phyloP scores from a whole-genome alignment of 2,888 invertebrate species.

The Drepanosiphum platanoidis region DNA sequence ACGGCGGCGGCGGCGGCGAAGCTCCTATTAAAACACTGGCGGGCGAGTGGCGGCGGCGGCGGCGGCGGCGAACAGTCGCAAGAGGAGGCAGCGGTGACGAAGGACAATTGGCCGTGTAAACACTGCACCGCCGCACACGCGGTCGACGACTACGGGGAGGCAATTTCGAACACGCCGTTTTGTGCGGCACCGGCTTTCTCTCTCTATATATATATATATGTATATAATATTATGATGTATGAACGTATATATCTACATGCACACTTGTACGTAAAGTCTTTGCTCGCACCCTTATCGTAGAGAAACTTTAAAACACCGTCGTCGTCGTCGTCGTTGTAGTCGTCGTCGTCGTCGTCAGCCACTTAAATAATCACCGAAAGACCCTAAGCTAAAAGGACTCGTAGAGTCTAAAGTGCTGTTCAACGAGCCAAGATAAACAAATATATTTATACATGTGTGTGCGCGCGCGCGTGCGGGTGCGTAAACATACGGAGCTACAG shows the following conservation, averaged over 20 bases:
- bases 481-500: neutral
- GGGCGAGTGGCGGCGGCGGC: neutral
- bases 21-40: neutral
- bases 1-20: neutral
- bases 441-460: constrained; percentile 1
- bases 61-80: neutral
- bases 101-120: constrained; percentile 43
- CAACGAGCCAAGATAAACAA: constrained; percentile 58
- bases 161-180: neutral
- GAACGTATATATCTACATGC: too few species aligned
- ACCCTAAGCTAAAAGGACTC: constrained; percentile 46
- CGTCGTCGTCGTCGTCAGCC: constrained; percentile 50
- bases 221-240: neutral
- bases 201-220: neutral
- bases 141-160: constrained; percentile 4
- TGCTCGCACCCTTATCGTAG: constrained; percentile 27
- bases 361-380: constrained; percentile 52
- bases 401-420: constrained; percentile 43
- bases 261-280: neutral
- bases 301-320: constrained; percentile 46
- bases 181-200: neutral
- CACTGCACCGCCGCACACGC: neutral
- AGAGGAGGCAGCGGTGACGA: neutral
- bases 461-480: neutral
- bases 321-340: constrained; percentile 8